These are phyloP conservation scores for Trypoxylus dichotomus DNA, from an alignment of 1,140 invertebrate genomes.

Conservation along the genomic window DNA sequence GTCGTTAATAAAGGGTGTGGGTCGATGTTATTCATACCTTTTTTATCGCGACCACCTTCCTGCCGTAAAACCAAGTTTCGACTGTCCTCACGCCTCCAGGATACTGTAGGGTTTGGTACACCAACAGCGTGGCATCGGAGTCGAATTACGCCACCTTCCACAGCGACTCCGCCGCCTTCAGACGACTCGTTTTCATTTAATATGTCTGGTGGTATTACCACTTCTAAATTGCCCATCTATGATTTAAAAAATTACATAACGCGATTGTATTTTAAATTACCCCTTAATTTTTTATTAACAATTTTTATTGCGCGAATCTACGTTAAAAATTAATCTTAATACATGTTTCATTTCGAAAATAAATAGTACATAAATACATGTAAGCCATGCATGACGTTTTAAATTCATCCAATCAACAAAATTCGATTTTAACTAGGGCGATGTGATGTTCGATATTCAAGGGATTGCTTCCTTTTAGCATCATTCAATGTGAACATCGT, in stretches of 20 bases:
- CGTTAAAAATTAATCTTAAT: no score
- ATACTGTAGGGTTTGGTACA: slow-evolving; percentile 74
- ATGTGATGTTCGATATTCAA: no score
- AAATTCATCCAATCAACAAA: no score
- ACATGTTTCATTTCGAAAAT: no score
- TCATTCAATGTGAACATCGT: no score
- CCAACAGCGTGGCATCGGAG: slow-evolving; percentile 79
- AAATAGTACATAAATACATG: no score
- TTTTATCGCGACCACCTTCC: slow-evolving; percentile 65
- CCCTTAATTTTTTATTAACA: no score
- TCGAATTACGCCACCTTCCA: slow-evolving; percentile 76
- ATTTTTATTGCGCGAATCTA: no score
- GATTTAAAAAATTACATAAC: not conserved
- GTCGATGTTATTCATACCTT: slow-evolving; percentile 57
- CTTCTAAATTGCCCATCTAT: slow-evolving; percentile 75
- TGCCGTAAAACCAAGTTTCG: slow-evolving; percentile 72
- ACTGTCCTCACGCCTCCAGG: slow-evolving; percentile 77
- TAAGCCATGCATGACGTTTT: no score
- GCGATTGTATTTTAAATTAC: no score
- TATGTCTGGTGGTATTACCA: slow-evolving; percentile 84
- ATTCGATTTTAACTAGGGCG: no score
- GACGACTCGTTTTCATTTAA: slow-evolving; percentile 66
- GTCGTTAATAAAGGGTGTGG: not conserved
- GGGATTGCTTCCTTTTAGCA: no score
- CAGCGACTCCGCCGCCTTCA: slow-evolving; percentile 62